phyloP scores from a whole-genome alignment of 1,140 invertebrate genomes.

The Drosophila pruinosa region DNA sequence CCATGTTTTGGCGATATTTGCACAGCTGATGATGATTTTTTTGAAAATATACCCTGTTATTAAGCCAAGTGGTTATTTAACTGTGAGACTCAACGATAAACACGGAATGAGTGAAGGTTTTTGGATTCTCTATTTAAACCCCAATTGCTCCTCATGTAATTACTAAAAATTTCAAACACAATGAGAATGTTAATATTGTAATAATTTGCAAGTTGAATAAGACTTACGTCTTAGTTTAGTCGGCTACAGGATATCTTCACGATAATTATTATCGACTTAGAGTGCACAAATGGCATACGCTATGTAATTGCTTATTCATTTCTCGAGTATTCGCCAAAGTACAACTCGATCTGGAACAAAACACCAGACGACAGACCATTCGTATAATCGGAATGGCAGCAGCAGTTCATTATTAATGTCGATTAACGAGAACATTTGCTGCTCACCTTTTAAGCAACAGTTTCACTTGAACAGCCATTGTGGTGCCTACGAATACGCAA shows the following conservation, averaged over 20 bases:
- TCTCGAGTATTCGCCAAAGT: background rate
- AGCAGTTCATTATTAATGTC: background rate
- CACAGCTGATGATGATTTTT: conserved; percentile 25
- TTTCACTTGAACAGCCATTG: conserved; percentile 1
- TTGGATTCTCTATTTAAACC: no score
- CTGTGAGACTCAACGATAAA: no score
- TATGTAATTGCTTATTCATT: background rate
- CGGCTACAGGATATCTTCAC: background rate
- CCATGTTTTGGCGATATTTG: conserved; percentile 15
- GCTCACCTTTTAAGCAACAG: background rate
- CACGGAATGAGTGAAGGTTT: no score
- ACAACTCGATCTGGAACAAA: background rate
- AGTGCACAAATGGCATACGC: background rate
- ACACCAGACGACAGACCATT: background rate
- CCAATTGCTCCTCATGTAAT: no score
- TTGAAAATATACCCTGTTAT: background rate
- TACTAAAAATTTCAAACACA: no score
- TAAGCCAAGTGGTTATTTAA: background rate
- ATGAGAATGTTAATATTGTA: no score
- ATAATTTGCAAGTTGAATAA: no score
- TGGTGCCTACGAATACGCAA: background rate
- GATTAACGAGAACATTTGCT: background rate
- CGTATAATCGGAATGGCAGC: background rate
- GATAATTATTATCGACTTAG: background rate
- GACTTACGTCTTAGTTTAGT: no score